Conservation (phyloP, 2,888 invertebrate species). For the Diarsia rubi region DNA sequence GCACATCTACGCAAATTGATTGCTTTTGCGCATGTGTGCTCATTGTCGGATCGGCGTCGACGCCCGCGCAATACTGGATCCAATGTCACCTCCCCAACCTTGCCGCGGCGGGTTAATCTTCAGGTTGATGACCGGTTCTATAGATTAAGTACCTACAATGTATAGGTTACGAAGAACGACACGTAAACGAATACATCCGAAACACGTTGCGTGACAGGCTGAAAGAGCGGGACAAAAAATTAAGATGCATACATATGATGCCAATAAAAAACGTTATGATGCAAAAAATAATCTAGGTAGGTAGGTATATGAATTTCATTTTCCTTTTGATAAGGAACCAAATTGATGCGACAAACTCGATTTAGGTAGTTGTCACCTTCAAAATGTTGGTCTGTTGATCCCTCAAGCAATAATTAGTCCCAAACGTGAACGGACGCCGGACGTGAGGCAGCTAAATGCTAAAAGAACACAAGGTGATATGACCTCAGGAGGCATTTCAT, state of each 20-base stretch:
- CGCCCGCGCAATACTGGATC: conserved; percentile 76
- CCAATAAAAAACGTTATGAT: conserved; percentile 3
- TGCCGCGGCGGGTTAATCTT: conserved; percentile 77
- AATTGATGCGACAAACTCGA: conserved; percentile 24
- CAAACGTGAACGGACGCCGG: conserved; percentile 46
- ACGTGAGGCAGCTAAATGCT: conserved; percentile 43
- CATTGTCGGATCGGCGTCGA: conserved; percentile 60
- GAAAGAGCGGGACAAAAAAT: conserved; percentile 22
- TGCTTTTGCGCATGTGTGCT: conserved; percentile 46
- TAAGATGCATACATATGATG: neutral
- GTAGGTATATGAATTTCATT: conserved; percentile 7
- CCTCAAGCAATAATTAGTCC: conserved; percentile 49
- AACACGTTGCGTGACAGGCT: conserved; percentile 19
- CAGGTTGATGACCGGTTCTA: conserved; percentile 79
- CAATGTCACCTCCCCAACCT: conserved; percentile 85
- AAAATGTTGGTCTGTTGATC: conserved; percentile 38
- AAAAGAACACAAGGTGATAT: conserved; percentile 56
- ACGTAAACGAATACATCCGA: conserved; percentile 34
- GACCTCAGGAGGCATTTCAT: conserved; percentile 36
- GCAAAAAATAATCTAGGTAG: conserved; percentile 4
- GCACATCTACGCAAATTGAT: conserved; percentile 33
- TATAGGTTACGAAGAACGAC: conserved; percentile 47
- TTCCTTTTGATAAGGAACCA: conserved; percentile 32
- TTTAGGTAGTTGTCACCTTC: conserved; percentile 50
- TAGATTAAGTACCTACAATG: conserved; percentile 66